Base-by-base conservation (phyloP, 2,888 invertebrate genomes). In the Leuctra nigra region DNA sequence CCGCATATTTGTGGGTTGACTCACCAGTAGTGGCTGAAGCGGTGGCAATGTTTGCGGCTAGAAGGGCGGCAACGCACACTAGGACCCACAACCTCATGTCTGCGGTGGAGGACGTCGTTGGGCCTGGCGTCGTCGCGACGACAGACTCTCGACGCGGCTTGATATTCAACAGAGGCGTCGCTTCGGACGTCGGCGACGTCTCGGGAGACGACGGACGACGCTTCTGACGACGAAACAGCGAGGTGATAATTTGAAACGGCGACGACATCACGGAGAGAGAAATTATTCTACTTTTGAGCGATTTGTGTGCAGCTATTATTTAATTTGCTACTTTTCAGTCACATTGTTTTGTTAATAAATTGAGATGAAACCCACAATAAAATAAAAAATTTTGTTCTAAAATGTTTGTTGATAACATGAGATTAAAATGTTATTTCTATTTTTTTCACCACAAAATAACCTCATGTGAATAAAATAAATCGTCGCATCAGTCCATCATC, bases 11-110 rank as follows among this genome's bases (percentile, higher is more conserved):
- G 39, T 20, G 39, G 36, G n/a, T 13, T 20, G 18, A 56, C 56
- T 56, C 23, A 56, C 56, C 56, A n/a, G 56, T 56, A 18, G 35
- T 53, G 52, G 53, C 56, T 22, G 39, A 22, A 20, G 56, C 33
- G 33, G 33, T 11, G 13, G 41, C 33, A 4, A 25, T 14, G 36
- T 53, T 53, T 16, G 35, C 50, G 53, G 41, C 52, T 1, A 56
- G 53, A 0, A 56, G 53, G 7, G 44, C 22, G 35, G 46, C 44
- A 24, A 53, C 35, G 53, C 53, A 57, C 46, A 57, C 36, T 36
- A 57, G 38, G 35, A 35, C 35, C 50, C 50, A 50, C 18, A 50
- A 35, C 33, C 50, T 14, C 50, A 50, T 33, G 33, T 29, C 33
- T 14, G 35, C 33, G 35, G 33, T 23, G 23, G n/a, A 23, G 44